Evolutionary conservation across 1,140 invertebrate genomes (phyloP).

Genomic region (Ceratina calcarata): DNA sequence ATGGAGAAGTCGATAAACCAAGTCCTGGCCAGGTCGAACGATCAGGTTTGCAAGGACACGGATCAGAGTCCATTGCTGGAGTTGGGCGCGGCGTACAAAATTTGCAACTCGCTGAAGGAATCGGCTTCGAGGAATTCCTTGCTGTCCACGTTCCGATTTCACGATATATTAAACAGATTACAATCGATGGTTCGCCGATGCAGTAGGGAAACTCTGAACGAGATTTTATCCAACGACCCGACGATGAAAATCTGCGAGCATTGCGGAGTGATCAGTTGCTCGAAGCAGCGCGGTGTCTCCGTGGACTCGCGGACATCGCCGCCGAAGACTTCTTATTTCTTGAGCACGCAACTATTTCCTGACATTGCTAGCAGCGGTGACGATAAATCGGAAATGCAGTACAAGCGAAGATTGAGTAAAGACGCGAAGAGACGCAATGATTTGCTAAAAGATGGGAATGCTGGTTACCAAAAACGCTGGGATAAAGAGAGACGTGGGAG

Average conservation of each 20-base stretch:
- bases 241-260: slow-evolving; percentile 54
- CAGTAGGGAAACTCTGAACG: slow-evolving; percentile 28
- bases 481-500: not conserved
- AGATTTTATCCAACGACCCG: slow-evolving; percentile 41
- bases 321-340: slow-evolving; percentile 13
- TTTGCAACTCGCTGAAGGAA: slow-evolving; percentile 36
- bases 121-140: slow-evolving; percentile 27
- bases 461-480: too few relatives aligned
- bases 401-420: too few relatives aligned
- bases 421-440: not conserved
- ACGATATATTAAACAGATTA: slow-evolving; percentile 39
- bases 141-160: slow-evolving; percentile 14
- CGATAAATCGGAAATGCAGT: not conserved
- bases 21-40: too few relatives aligned
- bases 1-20: slow-evolving; percentile 34
- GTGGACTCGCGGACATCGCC: not conserved
- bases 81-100: slow-evolving; percentile 50
- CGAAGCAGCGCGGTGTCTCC: not conserved
- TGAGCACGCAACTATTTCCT: not conserved
- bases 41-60: not conserved
- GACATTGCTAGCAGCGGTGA: not conserved
- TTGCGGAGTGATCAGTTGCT: slow-evolving; percentile 60
- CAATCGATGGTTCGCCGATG: slow-evolving; percentile 36
- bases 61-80: slow-evolving; percentile 47
- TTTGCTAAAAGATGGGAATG: too few relatives aligned